Evolutionary conservation across 2,113 vertebrate genomes (phyloP).

Genomic region (Alethe castanea): DNA sequence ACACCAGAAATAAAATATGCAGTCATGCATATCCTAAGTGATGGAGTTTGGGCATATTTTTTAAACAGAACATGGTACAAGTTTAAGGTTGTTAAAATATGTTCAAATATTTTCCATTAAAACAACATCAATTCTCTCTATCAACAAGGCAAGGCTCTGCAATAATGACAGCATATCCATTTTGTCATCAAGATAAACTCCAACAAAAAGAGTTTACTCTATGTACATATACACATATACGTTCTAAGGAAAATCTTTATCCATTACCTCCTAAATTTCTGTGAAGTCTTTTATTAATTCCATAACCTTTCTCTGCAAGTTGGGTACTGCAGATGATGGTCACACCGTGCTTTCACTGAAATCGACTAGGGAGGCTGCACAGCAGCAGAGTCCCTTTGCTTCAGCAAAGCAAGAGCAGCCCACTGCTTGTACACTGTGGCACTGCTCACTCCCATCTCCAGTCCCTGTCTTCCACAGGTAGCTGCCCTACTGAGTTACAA

Average conservation of each 20-base stretch:
- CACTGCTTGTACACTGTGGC: accelerated
- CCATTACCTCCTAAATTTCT: not conserved
- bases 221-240: not conserved
- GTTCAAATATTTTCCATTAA: conserved; percentile 26
- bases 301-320: not conserved
- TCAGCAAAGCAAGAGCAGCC: not conserved
- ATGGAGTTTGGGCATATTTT: not conserved
- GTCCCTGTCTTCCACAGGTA: not conserved
- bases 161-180: not conserved
- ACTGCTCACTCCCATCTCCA: not conserved
- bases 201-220: not conserved
- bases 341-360: not conserved
- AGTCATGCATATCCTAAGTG: not conserved
- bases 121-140: not conserved
- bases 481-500: not conserved
- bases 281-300: not conserved
- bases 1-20: conserved; percentile 1
- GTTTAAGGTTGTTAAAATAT: conserved; percentile 21
- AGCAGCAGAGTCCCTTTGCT: not conserved
- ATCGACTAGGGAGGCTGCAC: not conserved
- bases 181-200: not conserved
- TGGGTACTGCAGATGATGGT: not conserved
- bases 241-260: not conserved
- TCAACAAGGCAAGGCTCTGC: not conserved
- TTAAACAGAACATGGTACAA: not conserved